phyloP scores from a whole-genome alignment of 1,140 invertebrate species.

The Procambarus clarkii region DNA sequence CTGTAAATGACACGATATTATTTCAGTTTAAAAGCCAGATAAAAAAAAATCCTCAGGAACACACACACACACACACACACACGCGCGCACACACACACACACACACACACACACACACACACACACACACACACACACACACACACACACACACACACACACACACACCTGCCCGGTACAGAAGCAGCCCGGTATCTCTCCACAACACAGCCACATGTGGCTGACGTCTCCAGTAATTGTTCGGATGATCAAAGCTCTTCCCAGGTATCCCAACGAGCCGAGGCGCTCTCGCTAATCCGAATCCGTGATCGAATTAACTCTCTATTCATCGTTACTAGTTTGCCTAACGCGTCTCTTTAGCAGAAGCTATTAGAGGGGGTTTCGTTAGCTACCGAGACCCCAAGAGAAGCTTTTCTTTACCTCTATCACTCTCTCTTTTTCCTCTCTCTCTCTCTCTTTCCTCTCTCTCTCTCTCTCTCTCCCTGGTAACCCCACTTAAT shows the following conservation, averaged over 20 bases:
- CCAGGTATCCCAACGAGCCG: not conserved
- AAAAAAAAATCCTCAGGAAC: too few relatives aligned
- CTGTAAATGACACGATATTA: too few relatives aligned
- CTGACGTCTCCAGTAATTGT: constrained; percentile 37
- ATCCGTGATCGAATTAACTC: not conserved
- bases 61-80: too few relatives aligned
- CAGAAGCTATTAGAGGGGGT: not conserved
- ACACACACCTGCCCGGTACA: not conserved
- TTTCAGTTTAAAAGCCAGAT: too few relatives aligned
- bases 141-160: too few relatives aligned
- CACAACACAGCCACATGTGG: not conserved
- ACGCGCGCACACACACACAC: too few relatives aligned
- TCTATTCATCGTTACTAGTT: constrained; percentile 11
- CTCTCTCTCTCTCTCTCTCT: too few relatives aligned
- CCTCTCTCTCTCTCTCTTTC: too few relatives aligned
- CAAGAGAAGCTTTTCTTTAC: not conserved
- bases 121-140: too few relatives aligned
- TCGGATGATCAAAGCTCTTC: constrained; percentile 15
- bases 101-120: too few relatives aligned
- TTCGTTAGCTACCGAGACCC: not conserved
- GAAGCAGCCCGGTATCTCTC: constrained; percentile 6
- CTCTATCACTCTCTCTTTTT: not conserved
- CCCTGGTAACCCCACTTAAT: not conserved
- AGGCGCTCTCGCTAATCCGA: not conserved
- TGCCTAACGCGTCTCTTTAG: not conserved